A percentile compares a stretch with the other conserved stretches of the same genome.
These are phyloP conservation scores for Neelides sp. DNA, from an alignment of 1,140 invertebrate species.

Conservation along the genomic window DNA sequence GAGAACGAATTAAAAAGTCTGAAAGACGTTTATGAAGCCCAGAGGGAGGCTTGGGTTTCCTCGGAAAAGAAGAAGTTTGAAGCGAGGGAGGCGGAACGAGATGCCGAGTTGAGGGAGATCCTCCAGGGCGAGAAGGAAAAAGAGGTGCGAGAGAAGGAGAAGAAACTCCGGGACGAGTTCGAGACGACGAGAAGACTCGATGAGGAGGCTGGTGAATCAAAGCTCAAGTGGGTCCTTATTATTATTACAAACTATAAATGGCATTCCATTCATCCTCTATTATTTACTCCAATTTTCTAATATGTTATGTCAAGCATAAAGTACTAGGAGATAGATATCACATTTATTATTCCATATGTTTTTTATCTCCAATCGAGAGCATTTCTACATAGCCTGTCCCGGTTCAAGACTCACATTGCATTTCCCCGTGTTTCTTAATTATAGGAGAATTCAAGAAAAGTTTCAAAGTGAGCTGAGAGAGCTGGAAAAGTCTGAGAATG, in stretches of 20 bases:
- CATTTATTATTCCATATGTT: slow-evolving; percentile 1
- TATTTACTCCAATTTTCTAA: no score
- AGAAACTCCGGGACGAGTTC: slow-evolving; percentile 45
- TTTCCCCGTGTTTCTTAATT: no score
- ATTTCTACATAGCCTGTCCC: no score
- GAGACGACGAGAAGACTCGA: slow-evolving; percentile 42
- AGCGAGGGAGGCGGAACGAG: slow-evolving; percentile 42
- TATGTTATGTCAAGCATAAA: no score
- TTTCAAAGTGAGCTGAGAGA: slow-evolving; percentile 54
- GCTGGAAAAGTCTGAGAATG: slow-evolving; percentile 39
- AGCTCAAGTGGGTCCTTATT: slow-evolving; percentile 45
- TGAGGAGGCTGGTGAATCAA: slow-evolving; percentile 45
- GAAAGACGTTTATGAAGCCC: slow-evolving; percentile 42
- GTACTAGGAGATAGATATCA: no score
- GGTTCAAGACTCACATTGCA: no score
- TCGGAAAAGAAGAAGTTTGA: slow-evolving; percentile 46
- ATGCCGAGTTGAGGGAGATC: slow-evolving; percentile 42
- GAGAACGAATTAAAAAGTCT: slow-evolving; percentile 43
- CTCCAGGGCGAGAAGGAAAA: slow-evolving; percentile 38
- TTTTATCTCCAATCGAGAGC: no score
- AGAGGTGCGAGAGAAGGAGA: slow-evolving; percentile 50
- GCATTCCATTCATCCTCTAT: no score
- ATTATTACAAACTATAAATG: no score
- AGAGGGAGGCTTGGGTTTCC: slow-evolving; percentile 44
- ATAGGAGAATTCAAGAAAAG: slow-evolving; percentile 56